Base-by-base conservation (phyloP, 2,797 vertebrate species). In the Lepus oiostolus region DNA sequence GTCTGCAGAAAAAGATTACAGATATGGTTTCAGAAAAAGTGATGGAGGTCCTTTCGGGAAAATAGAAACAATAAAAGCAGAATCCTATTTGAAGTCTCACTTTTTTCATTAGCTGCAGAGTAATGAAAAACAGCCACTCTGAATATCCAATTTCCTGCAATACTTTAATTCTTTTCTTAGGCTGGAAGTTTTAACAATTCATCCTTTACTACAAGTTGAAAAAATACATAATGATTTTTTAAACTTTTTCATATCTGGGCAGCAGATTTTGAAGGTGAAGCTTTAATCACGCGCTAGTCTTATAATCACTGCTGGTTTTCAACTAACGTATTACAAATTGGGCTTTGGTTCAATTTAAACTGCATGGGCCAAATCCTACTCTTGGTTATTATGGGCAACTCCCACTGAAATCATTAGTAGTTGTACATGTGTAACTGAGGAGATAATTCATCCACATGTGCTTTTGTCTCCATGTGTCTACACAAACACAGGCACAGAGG, bases 141-240 rank as follows among this genome's bases (percentile, higher is more conserved):
- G 94, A 95, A 91, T 96, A 97, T 97, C 96, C 93, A 67, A 74
- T 97, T 97, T 97, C 97, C 70, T 47, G 92, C 96, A 88, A 97
- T 96, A 97, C 95, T 96, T 96, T 97, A 97, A 97, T 96, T 97
- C 95, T 96, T 95, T 97, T 96, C 96, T 96, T 96, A 95, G 97
- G 86, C 88, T 96, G 97, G 93, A 95, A 96, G 88, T 95, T 97
- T 96, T 96, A 97, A 96, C 94, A 95, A 97, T 97, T 95, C 86
- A 91, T 96, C 60, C 86, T 91, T 91, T 95, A 87, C 95, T 96
- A 38, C 50, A 91, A 94, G 91, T 94, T 94, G 75, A 86, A 96
- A 96, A 97, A 91, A 95, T 17, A 85, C 92, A 88, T 97, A 97
- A 97, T 96, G 96, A 94, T 96, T 97, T 97, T 97, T 95, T 74